Percentiles rank a stretch among this genome's conserved stretches.
Conservation (phyloP, 2,113 vertebrate genomes). For the Suncus etruscus region DNA sequence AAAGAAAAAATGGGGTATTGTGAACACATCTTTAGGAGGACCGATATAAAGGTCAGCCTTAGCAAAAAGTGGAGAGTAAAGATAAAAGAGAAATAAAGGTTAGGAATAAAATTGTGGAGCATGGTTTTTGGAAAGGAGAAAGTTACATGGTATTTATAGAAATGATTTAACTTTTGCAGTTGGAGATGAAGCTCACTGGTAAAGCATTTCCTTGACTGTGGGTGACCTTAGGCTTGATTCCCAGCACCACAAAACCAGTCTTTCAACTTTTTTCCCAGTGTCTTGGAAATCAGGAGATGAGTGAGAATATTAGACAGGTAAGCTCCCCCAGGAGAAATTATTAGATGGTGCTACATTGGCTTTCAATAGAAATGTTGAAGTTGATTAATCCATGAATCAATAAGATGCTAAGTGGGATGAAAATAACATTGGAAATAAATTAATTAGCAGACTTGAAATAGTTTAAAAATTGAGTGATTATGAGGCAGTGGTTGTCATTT, state of each 20-base stretch:
- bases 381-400: conserved; percentile 61
- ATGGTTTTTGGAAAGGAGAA: background rate
- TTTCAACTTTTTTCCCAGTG: background rate
- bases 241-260: too few species aligned
- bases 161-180: background rate
- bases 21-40: background rate
- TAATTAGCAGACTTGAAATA: conserved; percentile 52
- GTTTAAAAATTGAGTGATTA: conserved; percentile 59
- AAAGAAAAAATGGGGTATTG: background rate
- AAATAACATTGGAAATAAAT: conserved; percentile 71
- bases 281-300: background rate
- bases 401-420: conserved; percentile 56
- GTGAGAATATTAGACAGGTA: background rate
- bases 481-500: conserved; percentile 46
- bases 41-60: background rate
- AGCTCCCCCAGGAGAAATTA: conserved; percentile 16
- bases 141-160: background rate
- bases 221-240: too few species aligned
- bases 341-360: conserved; percentile 22
- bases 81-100: background rate
- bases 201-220: too few species aligned
- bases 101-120: background rate
- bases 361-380: conserved; percentile 55
- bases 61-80: background rate
- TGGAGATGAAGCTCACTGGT: too few species aligned